Conservation (phyloP, 2,888 invertebrate genomes). For the Seira ritae region DNA sequence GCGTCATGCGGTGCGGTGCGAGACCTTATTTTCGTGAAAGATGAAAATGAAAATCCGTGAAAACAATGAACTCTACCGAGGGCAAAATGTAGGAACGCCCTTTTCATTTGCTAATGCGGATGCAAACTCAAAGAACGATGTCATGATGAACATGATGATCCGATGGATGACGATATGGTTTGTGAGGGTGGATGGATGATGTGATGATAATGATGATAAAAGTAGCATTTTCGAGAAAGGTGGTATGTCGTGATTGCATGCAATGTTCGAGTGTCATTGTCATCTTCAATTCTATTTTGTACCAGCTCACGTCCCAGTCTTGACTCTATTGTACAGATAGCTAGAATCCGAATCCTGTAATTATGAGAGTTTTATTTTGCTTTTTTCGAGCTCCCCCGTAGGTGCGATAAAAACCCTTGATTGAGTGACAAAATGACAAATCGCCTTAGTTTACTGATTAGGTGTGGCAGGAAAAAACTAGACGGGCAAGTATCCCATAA, state of each 20-base stretch:
- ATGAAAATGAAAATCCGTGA: too few relatives aligned
- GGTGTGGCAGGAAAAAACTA: neutral
- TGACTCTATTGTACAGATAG: too few relatives aligned
- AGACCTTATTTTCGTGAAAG: too few relatives aligned
- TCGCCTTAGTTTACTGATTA: neutral
- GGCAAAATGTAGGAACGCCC: neutral
- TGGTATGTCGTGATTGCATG: slow-evolving; percentile 5
- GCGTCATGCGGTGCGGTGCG: too few relatives aligned
- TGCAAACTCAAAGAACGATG: neutral
- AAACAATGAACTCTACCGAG: neutral
- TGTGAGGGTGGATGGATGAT: neutral
- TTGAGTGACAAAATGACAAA: slow-evolving; percentile 7
- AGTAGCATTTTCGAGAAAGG: too few relatives aligned
- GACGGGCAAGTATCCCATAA: neutral
- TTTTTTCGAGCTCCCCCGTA: neutral
- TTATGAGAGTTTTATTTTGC: too few relatives aligned
- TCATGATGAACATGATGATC: neutral
- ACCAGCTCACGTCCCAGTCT: too few relatives aligned
- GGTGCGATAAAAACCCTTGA: neutral
- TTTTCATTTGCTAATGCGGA: slow-evolving; percentile 1
- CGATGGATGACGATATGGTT: neutral
- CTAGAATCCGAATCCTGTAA: too few relatives aligned
- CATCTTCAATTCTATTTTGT: neutral
- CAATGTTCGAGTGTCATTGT: neutral
- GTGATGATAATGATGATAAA: too few relatives aligned